phyloP scores from a whole-genome alignment of 2,797 vertebrate species.

The Lerista edwardsae region DNA sequence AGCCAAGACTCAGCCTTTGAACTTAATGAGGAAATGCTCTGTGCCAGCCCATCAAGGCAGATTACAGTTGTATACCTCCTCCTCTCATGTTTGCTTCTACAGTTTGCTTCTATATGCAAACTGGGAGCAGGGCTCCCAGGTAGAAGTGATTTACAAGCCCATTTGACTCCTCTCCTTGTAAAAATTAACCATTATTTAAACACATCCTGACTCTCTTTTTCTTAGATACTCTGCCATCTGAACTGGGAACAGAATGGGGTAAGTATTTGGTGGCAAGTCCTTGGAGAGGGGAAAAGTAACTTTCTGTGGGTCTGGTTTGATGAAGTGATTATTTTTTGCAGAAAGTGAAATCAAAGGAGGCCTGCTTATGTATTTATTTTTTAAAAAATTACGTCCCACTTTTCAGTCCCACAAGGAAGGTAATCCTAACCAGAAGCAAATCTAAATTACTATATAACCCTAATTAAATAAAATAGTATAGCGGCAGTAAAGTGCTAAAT shows the following conservation, averaged over 20 bases:
- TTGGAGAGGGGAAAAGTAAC: neutral
- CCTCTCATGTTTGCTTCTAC: too few species aligned
- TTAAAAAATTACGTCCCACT: too few species aligned
- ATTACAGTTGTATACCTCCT: neutral
- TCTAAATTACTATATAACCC: too few species aligned
- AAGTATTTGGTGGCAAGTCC: neutral
- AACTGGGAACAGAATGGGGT: slow-evolving; percentile 43
- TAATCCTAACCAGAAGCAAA: too few species aligned
- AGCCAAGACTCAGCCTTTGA: neutral
- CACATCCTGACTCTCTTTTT: neutral
- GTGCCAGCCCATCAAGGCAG: too few species aligned
- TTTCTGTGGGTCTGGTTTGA: neutral
- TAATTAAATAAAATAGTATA: too few species aligned
- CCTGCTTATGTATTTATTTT: neutral
- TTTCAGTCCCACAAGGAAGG: too few species aligned
- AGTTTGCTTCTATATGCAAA: neutral
- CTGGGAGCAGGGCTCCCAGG: neutral
- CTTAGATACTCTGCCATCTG: slow-evolving; percentile 32
- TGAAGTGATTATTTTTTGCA: neutral
- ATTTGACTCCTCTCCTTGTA: neutral
- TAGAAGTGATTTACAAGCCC: neutral
- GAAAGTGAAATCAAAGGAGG: neutral
- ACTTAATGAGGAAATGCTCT: neutral
- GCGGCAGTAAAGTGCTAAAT: too few species aligned
- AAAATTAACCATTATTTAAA: neutral